phyloP scores from a whole-genome alignment of 2,888 invertebrate genomes.

The Drosophila setosimentum region DNA sequence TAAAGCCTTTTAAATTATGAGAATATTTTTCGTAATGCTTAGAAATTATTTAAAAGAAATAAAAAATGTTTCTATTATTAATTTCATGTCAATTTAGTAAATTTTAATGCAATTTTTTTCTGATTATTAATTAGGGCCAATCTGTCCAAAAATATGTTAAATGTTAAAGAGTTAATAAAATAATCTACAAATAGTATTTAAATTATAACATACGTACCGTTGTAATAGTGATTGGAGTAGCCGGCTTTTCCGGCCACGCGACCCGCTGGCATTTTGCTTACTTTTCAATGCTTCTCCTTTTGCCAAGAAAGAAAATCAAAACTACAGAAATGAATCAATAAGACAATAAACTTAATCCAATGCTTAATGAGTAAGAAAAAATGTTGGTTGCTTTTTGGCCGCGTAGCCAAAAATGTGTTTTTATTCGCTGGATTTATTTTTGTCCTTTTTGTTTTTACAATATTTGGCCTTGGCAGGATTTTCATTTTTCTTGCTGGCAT shows the following conservation, averaged over 20 bases:
- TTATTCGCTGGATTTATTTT: neutral
- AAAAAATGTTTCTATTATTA: neutral
- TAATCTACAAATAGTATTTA: neutral
- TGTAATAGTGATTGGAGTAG: slow-evolving; percentile 84
- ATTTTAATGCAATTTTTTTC: neutral
- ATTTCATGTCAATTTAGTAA: neutral
- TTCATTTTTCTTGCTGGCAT: slow-evolving; percentile 25
- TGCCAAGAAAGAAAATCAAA: slow-evolving; percentile 17
- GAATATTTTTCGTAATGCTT: neutral
- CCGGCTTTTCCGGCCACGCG: slow-evolving; percentile 85
- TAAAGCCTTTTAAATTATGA: neutral
- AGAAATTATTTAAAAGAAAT: neutral
- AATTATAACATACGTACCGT: slow-evolving; percentile 71
- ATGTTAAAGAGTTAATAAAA: neutral
- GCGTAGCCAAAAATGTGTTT: slow-evolving; percentile 40
- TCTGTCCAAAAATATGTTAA: neutral
- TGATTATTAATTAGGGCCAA: neutral
- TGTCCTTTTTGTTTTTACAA: slow-evolving; percentile 21
- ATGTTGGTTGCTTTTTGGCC: slow-evolving; percentile 34
- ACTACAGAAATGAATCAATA: neutral
- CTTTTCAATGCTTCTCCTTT: slow-evolving; percentile 20
- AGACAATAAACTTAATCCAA: slow-evolving; percentile 6
- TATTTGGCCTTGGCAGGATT: slow-evolving; percentile 44
- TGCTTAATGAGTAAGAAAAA: slow-evolving; percentile 16
- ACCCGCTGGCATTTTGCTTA: slow-evolving; percentile 84